Conservation (phyloP, 1,140 invertebrate species). For the Pectinophora gossypiella region DNA sequence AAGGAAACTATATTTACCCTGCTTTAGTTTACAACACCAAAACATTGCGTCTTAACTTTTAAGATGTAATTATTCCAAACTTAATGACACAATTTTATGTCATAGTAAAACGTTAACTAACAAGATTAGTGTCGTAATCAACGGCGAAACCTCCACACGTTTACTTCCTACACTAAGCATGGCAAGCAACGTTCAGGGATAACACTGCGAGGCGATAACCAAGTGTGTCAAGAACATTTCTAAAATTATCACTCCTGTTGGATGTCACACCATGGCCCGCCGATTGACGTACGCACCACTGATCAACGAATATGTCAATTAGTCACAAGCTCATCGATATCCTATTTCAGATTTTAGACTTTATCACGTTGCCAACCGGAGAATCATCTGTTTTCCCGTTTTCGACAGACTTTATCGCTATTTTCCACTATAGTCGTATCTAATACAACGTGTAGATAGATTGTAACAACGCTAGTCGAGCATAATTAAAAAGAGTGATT, state of each 20-base stretch:
- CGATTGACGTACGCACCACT: background rate
- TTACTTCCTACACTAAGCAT: slow-evolving; percentile 26
- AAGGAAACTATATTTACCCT: no score
- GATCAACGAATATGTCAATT: background rate
- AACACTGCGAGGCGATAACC: slow-evolving; percentile 29
- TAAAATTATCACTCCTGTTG: slow-evolving; percentile 15
- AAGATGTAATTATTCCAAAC: no score
- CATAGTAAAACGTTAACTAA: background rate
- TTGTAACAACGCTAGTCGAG: no score
- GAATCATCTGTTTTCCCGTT: background rate
- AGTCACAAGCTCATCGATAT: no score
- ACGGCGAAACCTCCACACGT: slow-evolving; percentile 14
- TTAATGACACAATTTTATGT: no score
- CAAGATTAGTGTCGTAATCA: slow-evolving; percentile 11
- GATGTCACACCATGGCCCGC: background rate
- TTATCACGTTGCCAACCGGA: background rate
- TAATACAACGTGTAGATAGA: no score
- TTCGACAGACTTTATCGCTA: background rate
- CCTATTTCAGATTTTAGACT: background rate
- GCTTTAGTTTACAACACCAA: no score
- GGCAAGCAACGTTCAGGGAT: no score
- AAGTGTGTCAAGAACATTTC: slow-evolving; percentile 42
- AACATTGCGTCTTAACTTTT: no score
- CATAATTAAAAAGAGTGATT: no score
- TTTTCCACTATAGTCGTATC: no score